A percentile compares a stretch with the other conserved stretches of the same genome.
Evolutionary conservation across 2,888 invertebrate species (phyloP).

Genomic region (Leucoptera coffeella): DNA sequence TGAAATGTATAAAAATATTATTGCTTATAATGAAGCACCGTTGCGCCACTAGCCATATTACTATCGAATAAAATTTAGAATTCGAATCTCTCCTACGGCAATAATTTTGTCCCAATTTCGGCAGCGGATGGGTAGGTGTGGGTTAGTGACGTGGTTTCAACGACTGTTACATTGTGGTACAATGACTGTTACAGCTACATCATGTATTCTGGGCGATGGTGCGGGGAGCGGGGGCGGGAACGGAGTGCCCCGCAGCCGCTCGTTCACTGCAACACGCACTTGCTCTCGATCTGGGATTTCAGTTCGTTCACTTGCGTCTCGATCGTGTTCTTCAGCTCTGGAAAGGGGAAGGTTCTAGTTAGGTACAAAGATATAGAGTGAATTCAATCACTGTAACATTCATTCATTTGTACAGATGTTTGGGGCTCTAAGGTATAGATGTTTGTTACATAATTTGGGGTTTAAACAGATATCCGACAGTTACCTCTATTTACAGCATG

Average conservation of each 20-base stretch:
- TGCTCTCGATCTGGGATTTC: conserved; percentile 94
- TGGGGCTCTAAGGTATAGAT: too few species aligned
- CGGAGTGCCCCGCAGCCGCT: conserved; percentile 5
- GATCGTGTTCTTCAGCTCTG: conserved; percentile 96
- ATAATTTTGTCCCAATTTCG: conserved; percentile 36
- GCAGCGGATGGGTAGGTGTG: conserved; percentile 13
- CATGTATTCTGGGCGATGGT: conserved; percentile 30
- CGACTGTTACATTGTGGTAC: conserved; percentile 21
- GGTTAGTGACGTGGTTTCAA: conserved; percentile 13
- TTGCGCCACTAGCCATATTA: conserved; percentile 48
- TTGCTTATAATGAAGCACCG: conserved; percentile 52
- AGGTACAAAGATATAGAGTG: too few species aligned
- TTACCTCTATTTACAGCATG: too few species aligned
- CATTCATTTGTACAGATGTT: too few species aligned
- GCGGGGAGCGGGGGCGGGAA: too few species aligned
- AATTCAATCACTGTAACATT: not conserved
- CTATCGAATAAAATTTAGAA: conserved; percentile 34
- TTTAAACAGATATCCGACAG: too few species aligned
- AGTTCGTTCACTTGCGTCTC: conserved; percentile 95
- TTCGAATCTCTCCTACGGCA: conserved; percentile 33
- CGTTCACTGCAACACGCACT: conserved; percentile 90
- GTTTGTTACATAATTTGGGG: too few species aligned
- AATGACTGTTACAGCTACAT: conserved; percentile 45
- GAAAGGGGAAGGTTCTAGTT: too few species aligned
- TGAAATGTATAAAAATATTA: conserved; percentile 54